Evolutionary conservation across 2,113 vertebrate genomes (phyloP).

Genomic region (Alces alces): DNA sequence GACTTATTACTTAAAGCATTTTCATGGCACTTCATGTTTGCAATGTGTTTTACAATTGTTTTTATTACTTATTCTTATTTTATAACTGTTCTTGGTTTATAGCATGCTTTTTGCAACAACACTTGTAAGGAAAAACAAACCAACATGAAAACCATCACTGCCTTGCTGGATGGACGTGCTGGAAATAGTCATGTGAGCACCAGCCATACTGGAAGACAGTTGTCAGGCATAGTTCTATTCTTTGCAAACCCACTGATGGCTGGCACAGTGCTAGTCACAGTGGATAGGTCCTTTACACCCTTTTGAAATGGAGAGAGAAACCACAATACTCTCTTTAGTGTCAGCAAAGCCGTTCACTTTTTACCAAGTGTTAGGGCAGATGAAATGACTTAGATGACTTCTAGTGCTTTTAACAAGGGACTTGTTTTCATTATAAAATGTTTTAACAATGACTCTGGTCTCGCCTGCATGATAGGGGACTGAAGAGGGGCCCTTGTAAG

Average conservation of each 20-base stretch:
- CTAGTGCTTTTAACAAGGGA: conserved; percentile 70
- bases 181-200: neutral
- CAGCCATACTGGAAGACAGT: neutral
- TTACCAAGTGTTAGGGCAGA: conserved; percentile 65
- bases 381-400: conserved; percentile 76
- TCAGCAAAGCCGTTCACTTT: conserved; percentile 63
- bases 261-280: neutral
- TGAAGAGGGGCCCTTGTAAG: conserved; percentile 52
- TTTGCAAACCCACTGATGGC: neutral
- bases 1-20: conserved; percentile 21
- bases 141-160: neutral
- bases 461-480: conserved; percentile 54
- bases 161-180: neutral
- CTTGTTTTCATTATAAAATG: conserved; percentile 79
- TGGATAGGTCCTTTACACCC: neutral
- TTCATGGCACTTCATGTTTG: neutral
- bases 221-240: neutral
- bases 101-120: conserved; percentile 32
- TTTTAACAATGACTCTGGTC: conserved; percentile 72
- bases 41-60: conserved; percentile 54
- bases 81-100: conserved; percentile 40
- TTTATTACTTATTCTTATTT: conserved; percentile 65
- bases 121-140: conserved; percentile 48
- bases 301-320: conserved; percentile 58
- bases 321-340: conserved; percentile 54